Base-by-base conservation (phyloP, 2,113 vertebrate genomes). In the Phalacrocorax pelagicus region DNA sequence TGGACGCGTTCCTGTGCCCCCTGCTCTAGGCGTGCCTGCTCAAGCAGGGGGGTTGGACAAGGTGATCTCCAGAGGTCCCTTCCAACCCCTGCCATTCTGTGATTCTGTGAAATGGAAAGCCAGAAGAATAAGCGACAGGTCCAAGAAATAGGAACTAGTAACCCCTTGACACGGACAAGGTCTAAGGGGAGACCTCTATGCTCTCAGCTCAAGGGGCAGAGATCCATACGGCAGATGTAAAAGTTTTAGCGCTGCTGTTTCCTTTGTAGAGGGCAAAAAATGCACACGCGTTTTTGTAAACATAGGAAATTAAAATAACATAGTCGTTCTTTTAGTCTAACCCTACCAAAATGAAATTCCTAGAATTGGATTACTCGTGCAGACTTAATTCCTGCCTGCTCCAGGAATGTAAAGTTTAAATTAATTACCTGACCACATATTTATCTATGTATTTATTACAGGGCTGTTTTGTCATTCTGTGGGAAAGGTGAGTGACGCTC, bases 221-320 rank as follows among this genome's bases (percentile, higher is more conserved):
- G 69, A 57, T 40, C 63, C 12, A 30, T 10, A 8, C 9, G 8
- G 44, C 4, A 91, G 38, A 54, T 13, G 27, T 6, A 13, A 8
- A 73, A 66, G n/a, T 58, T n/a, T 70, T 74, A 85, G n/a, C 10
- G 20, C n/a, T 27, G 15, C 42, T 49, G 4, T 89, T 84, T 57
- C 49, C 36, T 89, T 44, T 34, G 49, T 18, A 51, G n/a, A 74
- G 19, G 23, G 42, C 10, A 91, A 92, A 83, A 91, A 42, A 18
- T 1, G 5, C 32, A 21, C 6, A 29, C 0, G 0, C 0, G 0
- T 17, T 77, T 89, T 73, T 70, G 22, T 30, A 52, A 88, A 88
- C 22, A 22, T 63, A 21, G 6, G 15, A 12, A n/a, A 26, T 42
- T 42, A 38, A 40, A 51, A 62, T 40, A 79, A 21, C 36, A 15